Conservation (phyloP, 2,113 vertebrate species). For the Crypturellus undulatus region DNA sequence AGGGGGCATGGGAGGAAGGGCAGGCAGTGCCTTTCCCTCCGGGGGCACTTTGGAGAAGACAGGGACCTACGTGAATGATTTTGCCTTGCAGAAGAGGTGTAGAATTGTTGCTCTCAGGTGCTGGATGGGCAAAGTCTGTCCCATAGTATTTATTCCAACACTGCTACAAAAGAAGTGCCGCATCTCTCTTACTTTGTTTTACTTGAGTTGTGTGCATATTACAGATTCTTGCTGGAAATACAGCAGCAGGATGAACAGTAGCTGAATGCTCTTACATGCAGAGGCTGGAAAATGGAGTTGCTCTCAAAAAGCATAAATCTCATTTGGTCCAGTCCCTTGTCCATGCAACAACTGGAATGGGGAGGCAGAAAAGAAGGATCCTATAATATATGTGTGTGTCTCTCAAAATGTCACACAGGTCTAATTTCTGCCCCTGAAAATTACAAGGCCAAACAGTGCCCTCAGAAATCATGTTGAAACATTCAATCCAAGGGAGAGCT, state of each 20-base stretch:
- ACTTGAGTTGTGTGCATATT: not conserved
- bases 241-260: not conserved
- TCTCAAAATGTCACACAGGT: not conserved
- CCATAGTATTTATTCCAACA: not conserved
- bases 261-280: not conserved
- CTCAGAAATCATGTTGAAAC: slow-evolving; percentile 35
- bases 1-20: not conserved
- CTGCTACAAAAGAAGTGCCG: not conserved
- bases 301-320: not conserved
- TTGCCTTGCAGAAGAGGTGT: not conserved
- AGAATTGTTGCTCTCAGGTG: not conserved
- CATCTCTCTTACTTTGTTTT: not conserved
- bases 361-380: not conserved
- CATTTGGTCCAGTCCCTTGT: not conserved
- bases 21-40: not conserved
- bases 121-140: not conserved
- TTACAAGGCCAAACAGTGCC: not conserved
- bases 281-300: not conserved
- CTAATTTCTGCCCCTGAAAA: slow-evolving; percentile 51
- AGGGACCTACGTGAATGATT: not conserved
- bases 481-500: not conserved
- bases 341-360: not conserved
- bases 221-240: not conserved
- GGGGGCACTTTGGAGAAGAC: not conserved
- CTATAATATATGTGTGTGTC: not conserved